Conservation (phyloP, 2,113 vertebrate genomes). For the Hylia prasina region DNA sequence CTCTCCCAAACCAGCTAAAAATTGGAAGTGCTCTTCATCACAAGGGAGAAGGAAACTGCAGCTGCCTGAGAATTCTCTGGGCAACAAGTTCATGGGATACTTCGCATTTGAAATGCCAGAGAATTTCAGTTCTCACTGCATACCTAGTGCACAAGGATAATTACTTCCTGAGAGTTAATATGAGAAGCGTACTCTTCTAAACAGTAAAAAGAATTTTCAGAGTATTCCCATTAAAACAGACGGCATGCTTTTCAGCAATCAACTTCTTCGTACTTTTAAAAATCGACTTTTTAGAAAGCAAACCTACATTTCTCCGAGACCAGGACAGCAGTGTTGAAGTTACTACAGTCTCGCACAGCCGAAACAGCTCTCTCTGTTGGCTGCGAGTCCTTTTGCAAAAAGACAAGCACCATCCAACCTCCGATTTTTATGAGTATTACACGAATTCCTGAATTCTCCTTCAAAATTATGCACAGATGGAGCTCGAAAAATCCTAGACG, state of each 20-base stretch:
- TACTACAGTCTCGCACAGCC: background rate
- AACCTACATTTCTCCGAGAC: background rate
- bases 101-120: background rate
- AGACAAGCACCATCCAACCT: background rate
- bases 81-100: background rate
- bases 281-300: background rate
- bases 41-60: background rate
- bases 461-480: background rate
- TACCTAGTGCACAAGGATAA: background rate
- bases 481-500: background rate
- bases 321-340: background rate
- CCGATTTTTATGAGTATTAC: background rate
- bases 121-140: background rate
- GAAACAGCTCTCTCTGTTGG: background rate
- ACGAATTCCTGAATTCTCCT: background rate
- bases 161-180: background rate
- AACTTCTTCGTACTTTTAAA: background rate
- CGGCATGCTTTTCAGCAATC: rapidly evolving
- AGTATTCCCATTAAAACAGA: background rate
- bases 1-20: background rate
- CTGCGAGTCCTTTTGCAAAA: background rate
- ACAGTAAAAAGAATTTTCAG: rapidly evolving
- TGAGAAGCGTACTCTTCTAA: rapidly evolving
- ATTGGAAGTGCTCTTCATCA: background rate
- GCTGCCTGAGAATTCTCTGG: background rate